Conservation (phyloP, 2,113 vertebrate species). For the Thunnus maccoyii region DNA sequence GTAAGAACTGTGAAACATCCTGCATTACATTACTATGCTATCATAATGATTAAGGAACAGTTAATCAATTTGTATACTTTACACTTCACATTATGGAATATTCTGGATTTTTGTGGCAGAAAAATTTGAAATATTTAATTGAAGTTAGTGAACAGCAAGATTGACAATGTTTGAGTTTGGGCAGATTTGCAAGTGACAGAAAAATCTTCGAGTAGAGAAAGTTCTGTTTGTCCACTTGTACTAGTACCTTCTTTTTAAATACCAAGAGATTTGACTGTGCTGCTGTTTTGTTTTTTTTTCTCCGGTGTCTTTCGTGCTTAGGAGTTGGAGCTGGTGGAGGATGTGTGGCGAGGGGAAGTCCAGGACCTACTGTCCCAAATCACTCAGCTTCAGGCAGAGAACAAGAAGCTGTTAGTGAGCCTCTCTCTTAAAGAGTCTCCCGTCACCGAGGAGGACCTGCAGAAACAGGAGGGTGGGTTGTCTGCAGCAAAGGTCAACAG, state of each 20-base stretch:
- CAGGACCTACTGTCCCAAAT: conserved; percentile 94
- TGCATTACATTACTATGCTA: neutral
- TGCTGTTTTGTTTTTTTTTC: neutral
- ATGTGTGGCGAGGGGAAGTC: conserved; percentile 94
- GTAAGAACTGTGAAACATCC: neutral
- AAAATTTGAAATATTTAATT: neutral
- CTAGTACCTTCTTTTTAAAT: neutral
- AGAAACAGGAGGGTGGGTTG: conserved; percentile 89
- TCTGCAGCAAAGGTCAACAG: neutral
- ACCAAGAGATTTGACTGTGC: neutral
- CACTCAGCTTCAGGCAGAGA: conserved; percentile 91
- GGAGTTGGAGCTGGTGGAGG: conserved; percentile 94
- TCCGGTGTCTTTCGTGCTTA: conserved; percentile 45
- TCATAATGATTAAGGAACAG: neutral
- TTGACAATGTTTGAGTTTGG: too few species aligned
- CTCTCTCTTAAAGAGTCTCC: conserved; percentile 87
- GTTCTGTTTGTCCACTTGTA: neutral
- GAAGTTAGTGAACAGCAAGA: too few species aligned
- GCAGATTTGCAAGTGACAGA: too few species aligned
- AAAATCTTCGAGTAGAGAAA: too few species aligned
- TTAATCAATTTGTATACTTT: neutral
- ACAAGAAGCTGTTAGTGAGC: conserved; percentile 89
- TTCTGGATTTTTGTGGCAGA: neutral
- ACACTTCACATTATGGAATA: neutral
- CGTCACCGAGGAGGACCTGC: conserved; percentile 88